These are phyloP conservation scores for Thalassaphorura encarpata DNA, from an alignment of 1,140 invertebrate genomes.

Conservation along the genomic window DNA sequence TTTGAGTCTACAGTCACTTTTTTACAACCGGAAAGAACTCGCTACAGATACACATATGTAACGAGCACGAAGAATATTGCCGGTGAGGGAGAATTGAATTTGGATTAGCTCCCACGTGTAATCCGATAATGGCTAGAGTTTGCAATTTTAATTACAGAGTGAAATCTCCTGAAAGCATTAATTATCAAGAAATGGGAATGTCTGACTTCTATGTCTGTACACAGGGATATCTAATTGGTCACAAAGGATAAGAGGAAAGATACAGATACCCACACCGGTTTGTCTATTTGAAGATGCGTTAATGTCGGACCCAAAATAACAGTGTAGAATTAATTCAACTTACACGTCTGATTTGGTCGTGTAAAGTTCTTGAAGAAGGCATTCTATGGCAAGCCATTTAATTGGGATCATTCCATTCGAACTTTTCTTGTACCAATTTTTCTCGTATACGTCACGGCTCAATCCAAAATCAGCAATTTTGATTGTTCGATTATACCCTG, in stretches of 20 bases:
- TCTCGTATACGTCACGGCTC: constrained; percentile 76
- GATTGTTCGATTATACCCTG: constrained; percentile 54
- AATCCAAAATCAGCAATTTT: constrained; percentile 87
- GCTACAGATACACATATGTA: too few relatives aligned
- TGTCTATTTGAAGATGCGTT: neutral
- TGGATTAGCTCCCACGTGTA: too few relatives aligned
- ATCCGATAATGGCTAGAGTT: too few relatives aligned
- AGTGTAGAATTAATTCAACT: constrained; percentile 34
- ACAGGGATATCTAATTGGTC: neutral
- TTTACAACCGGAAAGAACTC: too few relatives aligned
- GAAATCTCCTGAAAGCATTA: too few relatives aligned
- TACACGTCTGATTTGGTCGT: constrained; percentile 85
- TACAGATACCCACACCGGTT: neutral
- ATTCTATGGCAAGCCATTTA: constrained; percentile 87
- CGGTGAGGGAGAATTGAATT: too few relatives aligned
- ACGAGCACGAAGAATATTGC: too few relatives aligned
- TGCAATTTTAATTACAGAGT: too few relatives aligned
- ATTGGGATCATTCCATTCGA: constrained; percentile 70
- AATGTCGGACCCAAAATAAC: neutral
- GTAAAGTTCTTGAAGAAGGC: constrained; percentile 79
- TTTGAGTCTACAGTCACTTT: too few relatives aligned
- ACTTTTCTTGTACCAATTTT: constrained; percentile 63
- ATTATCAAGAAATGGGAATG: neutral
- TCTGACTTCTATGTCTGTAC: neutral
- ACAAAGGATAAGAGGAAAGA: neutral